Evolutionary conservation across 2,113 vertebrate species (phyloP), one percentile per base, ranked within the genome.

Genomic region (Puffinus mauretanicus): DNA sequence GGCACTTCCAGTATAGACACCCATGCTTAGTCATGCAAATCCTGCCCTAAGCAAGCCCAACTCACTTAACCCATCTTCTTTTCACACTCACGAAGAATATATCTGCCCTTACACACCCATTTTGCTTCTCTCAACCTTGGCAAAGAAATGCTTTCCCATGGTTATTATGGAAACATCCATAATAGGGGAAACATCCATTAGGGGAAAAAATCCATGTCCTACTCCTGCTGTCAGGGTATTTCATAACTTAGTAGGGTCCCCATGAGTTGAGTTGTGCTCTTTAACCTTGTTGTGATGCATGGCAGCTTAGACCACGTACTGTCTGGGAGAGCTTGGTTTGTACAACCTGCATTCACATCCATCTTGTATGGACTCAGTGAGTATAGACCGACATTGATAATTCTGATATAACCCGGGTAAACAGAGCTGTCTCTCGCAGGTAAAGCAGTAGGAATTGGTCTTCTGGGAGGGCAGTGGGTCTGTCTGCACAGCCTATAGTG

Each of bases 351-450:
- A 61, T 44, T 52, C 26, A 10, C 16, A 32, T 19, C 42, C 30
- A 7, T 12, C 32, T 62, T 58, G 3, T 44, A 32, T 13, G 21
- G 64, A 65, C 13, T 24, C 44, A 2, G 11, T 6, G 34, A 81
- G 24, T 52, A 17, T 1, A 69, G 58, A 27, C 3, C 0, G 1
- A 58, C 36, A 20, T 36, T 58, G 69, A 2, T 42, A 30, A 65
- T 7, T 5, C 49, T 65, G 57, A 32, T 3, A 27, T 2, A 62
- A 75, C 8, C 13, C 27, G 40, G 7, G 6, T 0, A 88, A 49
- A 57, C 14, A 42, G 22, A 34, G 25, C n/a, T 29, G n/a, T 29
- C 6, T 58, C 61, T 49, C 2, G 1, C 42, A 40, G 32, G 32
- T 36, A 47, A 82, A 88, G 34, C 44, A 38, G 11, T 6, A 49